These are phyloP conservation scores for Cottus gobio DNA, from an alignment of 2,113 vertebrate genomes.

Conservation along the genomic window DNA sequence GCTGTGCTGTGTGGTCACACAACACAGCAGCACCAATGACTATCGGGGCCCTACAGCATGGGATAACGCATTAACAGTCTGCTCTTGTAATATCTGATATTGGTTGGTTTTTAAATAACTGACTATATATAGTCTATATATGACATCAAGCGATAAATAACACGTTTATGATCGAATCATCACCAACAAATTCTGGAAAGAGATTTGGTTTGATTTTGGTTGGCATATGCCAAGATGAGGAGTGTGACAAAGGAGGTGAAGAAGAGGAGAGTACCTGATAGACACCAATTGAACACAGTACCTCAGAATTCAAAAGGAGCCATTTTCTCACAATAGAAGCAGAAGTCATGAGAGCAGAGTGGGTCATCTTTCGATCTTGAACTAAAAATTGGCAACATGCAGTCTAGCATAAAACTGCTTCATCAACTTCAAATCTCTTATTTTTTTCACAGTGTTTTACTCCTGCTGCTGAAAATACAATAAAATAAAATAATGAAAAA, in stretches of 20 bases:
- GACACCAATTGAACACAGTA: background rate
- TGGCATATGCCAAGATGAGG: background rate
- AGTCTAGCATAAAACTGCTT: background rate
- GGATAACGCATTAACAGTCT: background rate
- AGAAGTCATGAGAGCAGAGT: background rate
- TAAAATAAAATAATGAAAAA: background rate
- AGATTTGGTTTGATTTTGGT: background rate
- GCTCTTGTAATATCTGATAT: background rate
- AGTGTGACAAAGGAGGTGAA: background rate
- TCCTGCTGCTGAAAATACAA: background rate
- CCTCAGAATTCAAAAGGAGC: background rate
- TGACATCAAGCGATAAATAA: too few species aligned
- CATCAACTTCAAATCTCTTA: background rate
- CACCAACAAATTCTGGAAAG: background rate
- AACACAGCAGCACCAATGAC: background rate
- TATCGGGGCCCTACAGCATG: background rate
- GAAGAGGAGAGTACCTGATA: background rate
- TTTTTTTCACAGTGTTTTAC: background rate
- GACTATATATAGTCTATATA: too few species aligned
- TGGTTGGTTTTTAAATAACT: background rate
- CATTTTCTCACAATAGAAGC: background rate
- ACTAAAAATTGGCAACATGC: background rate
- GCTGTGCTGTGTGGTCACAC: too few species aligned
- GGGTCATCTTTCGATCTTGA: background rate
- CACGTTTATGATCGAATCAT: too few species aligned